A percentile compares a stretch with the other conserved stretches of the same genome.
These are phyloP conservation scores for Mormyrus iriodes DNA, from an alignment of 2,113 vertebrate genomes.

Conservation along the genomic window DNA sequence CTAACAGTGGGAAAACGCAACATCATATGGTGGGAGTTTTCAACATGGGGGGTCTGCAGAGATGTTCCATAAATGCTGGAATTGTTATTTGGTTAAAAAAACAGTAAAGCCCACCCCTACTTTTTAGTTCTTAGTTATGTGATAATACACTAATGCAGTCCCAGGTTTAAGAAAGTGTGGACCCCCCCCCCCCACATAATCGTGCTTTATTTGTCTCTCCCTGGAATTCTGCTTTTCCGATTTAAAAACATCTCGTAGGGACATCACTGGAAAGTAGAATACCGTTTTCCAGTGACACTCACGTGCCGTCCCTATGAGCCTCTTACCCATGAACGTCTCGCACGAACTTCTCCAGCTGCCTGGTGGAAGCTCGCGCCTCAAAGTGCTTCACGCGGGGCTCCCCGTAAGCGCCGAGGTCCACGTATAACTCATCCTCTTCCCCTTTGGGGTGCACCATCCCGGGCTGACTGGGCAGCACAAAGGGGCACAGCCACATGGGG, in stretches of 20 bases:
- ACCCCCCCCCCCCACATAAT: background rate
- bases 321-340: slow-evolving; percentile 86
- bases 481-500: slow-evolving; percentile 93
- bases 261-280: background rate
- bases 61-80: background rate
- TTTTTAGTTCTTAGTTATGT: background rate
- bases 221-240: too few species aligned
- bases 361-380: slow-evolving; percentile 78
- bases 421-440: slow-evolving; percentile 79
- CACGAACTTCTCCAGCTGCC: slow-evolving; percentile 92
- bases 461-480: slow-evolving; percentile 77
- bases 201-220: background rate
- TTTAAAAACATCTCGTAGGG: too few species aligned
- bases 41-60: background rate
- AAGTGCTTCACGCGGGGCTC: slow-evolving; percentile 87
- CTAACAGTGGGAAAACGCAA: slow-evolving; percentile 45
- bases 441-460: slow-evolving; percentile 95
- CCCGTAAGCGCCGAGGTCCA: slow-evolving; percentile 92
- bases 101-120: too few species aligned
- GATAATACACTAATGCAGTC: background rate
- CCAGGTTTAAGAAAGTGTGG: background rate
- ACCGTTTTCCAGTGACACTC: background rate
- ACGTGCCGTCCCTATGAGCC: background rate
- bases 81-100: background rate
- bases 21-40: background rate